phyloP scores from a whole-genome alignment of 2,888 invertebrate genomes.

The Eubasilissa splendida region DNA sequence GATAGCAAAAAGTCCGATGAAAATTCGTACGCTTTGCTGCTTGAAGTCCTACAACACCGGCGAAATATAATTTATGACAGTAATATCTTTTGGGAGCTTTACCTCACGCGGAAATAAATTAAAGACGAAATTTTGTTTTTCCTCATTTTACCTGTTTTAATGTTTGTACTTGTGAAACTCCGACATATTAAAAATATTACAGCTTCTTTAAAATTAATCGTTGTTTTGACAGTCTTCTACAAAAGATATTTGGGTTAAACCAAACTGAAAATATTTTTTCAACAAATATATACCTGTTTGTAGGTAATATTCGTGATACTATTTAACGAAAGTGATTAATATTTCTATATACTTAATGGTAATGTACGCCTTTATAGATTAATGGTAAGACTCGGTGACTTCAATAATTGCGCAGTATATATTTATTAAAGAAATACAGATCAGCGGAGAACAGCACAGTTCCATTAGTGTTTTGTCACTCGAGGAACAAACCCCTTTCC shows the following conservation, averaged over 20 bases:
- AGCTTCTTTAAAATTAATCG: background rate
- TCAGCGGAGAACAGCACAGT: conserved; percentile 31
- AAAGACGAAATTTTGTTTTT: conserved; percentile 32
- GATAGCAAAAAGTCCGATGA: conserved; percentile 26
- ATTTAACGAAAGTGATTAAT: background rate
- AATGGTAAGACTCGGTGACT: too few relatives aligned
- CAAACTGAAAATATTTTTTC: background rate
- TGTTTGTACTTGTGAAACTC: conserved; percentile 25
- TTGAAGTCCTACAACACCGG: conserved; percentile 9
- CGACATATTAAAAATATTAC: conserved; percentile 4
- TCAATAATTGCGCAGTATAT: conserved; percentile 38
- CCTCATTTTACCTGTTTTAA: conserved; percentile 35
- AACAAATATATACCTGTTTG: background rate
- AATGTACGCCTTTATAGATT: too few relatives aligned
- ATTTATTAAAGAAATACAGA: conserved; percentile 44
- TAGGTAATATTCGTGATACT: background rate
- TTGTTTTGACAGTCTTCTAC: background rate
- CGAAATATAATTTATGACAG: conserved; percentile 36
- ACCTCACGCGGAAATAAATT: conserved; percentile 38
- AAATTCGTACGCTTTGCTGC: conserved; percentile 30
- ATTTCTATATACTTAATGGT: too few relatives aligned
- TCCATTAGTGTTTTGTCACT: conserved; percentile 46
- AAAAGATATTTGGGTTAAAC: background rate
- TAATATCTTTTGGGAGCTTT: conserved; percentile 32
- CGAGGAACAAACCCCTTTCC: conserved; percentile 41